These are phyloP conservation scores for Cephus nigrinus DNA, from an alignment of 2,888 invertebrate genomes.

Conservation along the genomic window DNA sequence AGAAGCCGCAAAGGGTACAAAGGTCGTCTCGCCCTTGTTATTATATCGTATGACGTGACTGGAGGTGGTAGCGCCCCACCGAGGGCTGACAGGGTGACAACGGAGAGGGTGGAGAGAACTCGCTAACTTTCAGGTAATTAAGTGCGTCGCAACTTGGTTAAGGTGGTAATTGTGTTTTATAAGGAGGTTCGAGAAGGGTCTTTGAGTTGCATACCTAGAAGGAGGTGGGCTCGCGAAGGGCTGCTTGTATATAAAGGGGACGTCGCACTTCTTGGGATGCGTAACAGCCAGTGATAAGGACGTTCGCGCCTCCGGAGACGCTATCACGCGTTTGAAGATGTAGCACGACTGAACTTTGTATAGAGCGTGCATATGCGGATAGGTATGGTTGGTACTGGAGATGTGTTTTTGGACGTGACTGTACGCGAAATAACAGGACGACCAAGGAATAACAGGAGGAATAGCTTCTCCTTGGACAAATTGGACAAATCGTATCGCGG, in stretches of 20 bases:
- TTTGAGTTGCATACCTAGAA: not conserved
- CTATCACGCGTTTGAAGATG: not conserved
- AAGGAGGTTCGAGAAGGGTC: slow-evolving; percentile 29
- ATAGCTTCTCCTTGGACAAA: slow-evolving; percentile 21
- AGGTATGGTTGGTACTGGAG: not conserved
- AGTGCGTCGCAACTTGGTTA: slow-evolving; percentile 56
- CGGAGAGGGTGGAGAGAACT: slow-evolving; percentile 6
- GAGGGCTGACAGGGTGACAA: not conserved
- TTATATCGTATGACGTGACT: slow-evolving; percentile 28
- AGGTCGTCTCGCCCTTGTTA: slow-evolving; percentile 24
- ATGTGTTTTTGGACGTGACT: not conserved
- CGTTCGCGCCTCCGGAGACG: not conserved
- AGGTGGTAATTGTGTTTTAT: slow-evolving; percentile 58
- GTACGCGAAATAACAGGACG: not conserved
- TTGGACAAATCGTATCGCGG: slow-evolving; percentile 39
- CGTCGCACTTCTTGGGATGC: not conserved
- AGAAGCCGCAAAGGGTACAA: slow-evolving; percentile 12
- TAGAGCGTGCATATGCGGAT: not conserved
- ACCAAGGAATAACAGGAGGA: not conserved
- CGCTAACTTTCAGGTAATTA: slow-evolving; percentile 56
- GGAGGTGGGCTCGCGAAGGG: not conserved
- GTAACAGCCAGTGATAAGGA: not conserved
- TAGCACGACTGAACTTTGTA: not conserved
- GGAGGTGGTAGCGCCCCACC: slow-evolving; percentile 2
- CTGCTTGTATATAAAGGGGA: not conserved